Conservation (phyloP, 1,140 invertebrate species). For the Thereuonema tuberculata region DNA sequence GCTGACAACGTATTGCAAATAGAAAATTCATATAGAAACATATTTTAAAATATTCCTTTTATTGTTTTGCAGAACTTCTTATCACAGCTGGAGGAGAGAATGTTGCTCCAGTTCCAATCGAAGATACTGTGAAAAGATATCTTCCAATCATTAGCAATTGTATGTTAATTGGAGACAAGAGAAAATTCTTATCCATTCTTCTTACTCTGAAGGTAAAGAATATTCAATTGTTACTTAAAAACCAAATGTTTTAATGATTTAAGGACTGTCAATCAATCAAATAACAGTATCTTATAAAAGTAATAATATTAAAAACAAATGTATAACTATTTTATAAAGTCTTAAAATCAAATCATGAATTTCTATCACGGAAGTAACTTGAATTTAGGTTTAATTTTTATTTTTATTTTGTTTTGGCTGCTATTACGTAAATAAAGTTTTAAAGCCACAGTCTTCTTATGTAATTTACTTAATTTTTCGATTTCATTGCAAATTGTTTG, state of each 20-base stretch:
- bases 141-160: slow-evolving; percentile 29
- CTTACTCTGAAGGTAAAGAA: slow-evolving; percentile 28
- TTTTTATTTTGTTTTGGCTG: too few relatives aligned
- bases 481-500: too few relatives aligned
- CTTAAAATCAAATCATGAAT: background rate
- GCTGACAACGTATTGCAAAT: too few relatives aligned
- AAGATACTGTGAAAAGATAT: slow-evolving; percentile 28
- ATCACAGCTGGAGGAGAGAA: slow-evolving; percentile 36
- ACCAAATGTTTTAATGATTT: background rate
- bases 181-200: slow-evolving; percentile 31
- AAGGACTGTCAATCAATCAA: background rate
- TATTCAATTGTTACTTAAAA: background rate
- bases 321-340: background rate
- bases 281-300: background rate
- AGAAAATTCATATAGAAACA: too few relatives aligned
- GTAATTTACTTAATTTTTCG: too few relatives aligned
- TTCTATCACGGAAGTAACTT: background rate
- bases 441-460: too few relatives aligned
- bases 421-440: too few relatives aligned
- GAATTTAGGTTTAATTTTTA: background rate
- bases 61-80: slow-evolving; percentile 29
- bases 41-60: too few relatives aligned
- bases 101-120: slow-evolving; percentile 30
- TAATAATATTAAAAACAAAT: background rate
- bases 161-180: slow-evolving; percentile 33